phyloP scores from a whole-genome alignment of 2,888 invertebrate genomes.

The Andrena bicolor region DNA sequence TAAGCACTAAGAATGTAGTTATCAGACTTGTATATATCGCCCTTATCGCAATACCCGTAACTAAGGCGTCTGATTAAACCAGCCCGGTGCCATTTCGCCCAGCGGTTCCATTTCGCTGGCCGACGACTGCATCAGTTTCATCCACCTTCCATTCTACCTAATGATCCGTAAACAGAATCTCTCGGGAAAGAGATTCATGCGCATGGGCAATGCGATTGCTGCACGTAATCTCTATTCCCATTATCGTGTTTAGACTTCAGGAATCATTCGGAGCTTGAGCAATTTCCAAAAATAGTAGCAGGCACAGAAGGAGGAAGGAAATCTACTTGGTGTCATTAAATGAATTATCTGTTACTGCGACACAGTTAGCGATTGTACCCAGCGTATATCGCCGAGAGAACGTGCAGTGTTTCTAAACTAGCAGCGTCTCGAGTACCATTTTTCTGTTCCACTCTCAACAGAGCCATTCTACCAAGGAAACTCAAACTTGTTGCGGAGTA shows the following conservation, averaged over 20 bases:
- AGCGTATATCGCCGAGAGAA: background rate
- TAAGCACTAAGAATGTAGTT: constrained; percentile 16
- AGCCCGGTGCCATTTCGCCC: constrained; percentile 36
- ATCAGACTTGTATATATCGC: constrained; percentile 32
- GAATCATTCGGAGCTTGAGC: background rate
- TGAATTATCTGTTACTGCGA: too few relatives aligned
- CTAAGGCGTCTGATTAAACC: constrained; percentile 58
- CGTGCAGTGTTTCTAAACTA: background rate
- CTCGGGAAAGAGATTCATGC: constrained; percentile 2
- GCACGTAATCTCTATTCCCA: background rate
- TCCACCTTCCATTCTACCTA: constrained; percentile 33
- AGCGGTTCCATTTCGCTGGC: constrained; percentile 27
- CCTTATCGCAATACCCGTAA: constrained; percentile 57
- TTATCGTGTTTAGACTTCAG: background rate
- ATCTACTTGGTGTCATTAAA: too few relatives aligned
- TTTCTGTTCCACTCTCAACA: background rate
- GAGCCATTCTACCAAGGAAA: background rate
- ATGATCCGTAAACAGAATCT: constrained; percentile 40
- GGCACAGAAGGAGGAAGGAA: too few relatives aligned
- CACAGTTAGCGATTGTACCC: too few relatives aligned
- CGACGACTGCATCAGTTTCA: constrained; percentile 44
- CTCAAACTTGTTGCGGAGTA: too few relatives aligned
- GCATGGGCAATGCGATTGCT: constrained; percentile 2
- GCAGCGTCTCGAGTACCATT: background rate
- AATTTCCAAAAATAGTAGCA: background rate